Base-by-base conservation (phyloP, 2,797 vertebrate genomes). In the Chaetophractus vellerosus region DNA sequence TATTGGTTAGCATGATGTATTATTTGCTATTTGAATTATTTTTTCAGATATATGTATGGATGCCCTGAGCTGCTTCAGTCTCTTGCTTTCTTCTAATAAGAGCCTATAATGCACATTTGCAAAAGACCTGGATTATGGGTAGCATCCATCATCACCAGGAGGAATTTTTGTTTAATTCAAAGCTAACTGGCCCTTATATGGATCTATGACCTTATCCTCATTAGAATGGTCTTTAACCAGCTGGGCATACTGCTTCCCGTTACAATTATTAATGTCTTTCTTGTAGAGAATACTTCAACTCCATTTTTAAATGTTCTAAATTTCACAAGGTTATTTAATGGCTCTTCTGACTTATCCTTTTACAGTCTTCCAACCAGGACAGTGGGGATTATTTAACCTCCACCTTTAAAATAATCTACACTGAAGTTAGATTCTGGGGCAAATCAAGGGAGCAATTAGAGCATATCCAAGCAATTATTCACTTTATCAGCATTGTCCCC, bases 211-310 rank as follows among this genome's bases (percentile, higher is more conserved):
- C 66, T 91, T 95, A 71, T 9, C 80, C 64, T 91, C 84, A 87
- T 61, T 91, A 92, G 14, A 91, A 75, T 1, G 64, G 24, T 82
- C 28, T 95, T 91, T 93, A 92, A 33, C 48, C 31, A 91, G n/a
- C 41, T 92, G n/a, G 80, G 28, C 3, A 71, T 50, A 86, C 45
- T 88, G 41, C 79, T 92, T 87, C 52, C 74, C 36, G 90, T 57
- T 72, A 92, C 3, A 95, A 71, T 96, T 91, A 96, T 87, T 94
- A 88, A 93, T 74, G 23, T n/a, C 38, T 95, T 96, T 87, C 81
- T 92, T 90, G 33, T 5, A 61, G 78, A 83, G 92, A 93, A 61
- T 93, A 86, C 16, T 7, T 88, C 86, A 90, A 83, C 8, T 15
- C 61, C 14, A 71, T 90, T 92, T 94, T 94, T 92, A 93, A 92